Evolutionary conservation across 2,888 invertebrate species (phyloP).

Genomic region (Atrina japonica): DNA sequence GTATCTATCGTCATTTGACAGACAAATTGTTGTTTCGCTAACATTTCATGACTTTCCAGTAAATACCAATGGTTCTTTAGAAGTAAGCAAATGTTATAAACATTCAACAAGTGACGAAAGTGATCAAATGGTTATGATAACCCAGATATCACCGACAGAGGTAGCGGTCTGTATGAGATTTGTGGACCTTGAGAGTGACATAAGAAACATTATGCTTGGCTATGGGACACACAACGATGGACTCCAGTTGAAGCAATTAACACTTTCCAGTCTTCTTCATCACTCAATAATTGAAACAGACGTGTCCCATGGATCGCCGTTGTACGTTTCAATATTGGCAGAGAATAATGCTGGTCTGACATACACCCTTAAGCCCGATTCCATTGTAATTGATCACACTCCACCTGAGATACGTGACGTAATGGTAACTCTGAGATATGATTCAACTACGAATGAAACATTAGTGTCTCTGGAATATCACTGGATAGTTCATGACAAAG

Average conservation of each 20-base stretch:
- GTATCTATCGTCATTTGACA: neutral
- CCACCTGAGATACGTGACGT: too few relatives aligned
- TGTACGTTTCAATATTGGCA: slow-evolving; percentile 49
- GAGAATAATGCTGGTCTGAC: slow-evolving; percentile 55
- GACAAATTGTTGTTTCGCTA: neutral
- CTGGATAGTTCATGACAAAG: too few relatives aligned
- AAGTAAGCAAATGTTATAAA: too few relatives aligned
- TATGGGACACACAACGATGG: slow-evolving; percentile 53
- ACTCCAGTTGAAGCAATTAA: slow-evolving; percentile 47
- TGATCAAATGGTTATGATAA: slow-evolving; percentile 9
- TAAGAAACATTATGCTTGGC: slow-evolving; percentile 42
- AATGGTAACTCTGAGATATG: too few relatives aligned
- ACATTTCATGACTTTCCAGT: neutral
- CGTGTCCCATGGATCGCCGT: slow-evolving; percentile 44
- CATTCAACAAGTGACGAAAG: too few relatives aligned
- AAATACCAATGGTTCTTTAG: too few relatives aligned
- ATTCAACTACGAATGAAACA: too few relatives aligned
- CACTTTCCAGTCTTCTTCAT: slow-evolving; percentile 24
- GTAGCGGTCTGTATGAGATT: slow-evolving; percentile 35
- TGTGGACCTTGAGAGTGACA: slow-evolving; percentile 43
- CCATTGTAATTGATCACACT: too few relatives aligned
- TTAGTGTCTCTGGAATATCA: too few relatives aligned
- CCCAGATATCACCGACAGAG: slow-evolving; percentile 36
- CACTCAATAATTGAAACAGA: slow-evolving; percentile 36
- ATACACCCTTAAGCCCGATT: slow-evolving; percentile 29